phyloP scores from a whole-genome alignment of 92 coral and sea anemone species.

The Diadumene lineata region DNA sequence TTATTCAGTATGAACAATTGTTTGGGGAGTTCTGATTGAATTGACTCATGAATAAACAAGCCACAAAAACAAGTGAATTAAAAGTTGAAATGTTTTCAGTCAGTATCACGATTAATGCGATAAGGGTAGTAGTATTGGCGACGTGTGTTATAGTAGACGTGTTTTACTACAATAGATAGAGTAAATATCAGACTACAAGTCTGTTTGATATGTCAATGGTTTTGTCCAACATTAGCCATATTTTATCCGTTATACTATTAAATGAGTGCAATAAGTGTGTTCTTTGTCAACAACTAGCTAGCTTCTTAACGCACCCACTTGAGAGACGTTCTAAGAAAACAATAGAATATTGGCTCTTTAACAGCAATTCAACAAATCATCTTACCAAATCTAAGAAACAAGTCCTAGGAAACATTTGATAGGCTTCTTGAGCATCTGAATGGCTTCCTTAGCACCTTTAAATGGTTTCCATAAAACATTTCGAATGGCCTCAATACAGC shows the following conservation, averaged over 20 bases:
- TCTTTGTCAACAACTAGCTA: slow-evolving; percentile 31
- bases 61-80: neutral
- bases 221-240: slow-evolving; percentile 17
- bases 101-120: neutral
- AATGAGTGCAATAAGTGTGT: slow-evolving; percentile 9
- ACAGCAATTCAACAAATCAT: slow-evolving; percentile 19
- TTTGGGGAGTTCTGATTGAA: neutral
- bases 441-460: neutral
- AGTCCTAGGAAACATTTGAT: neutral
- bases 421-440: neutral
- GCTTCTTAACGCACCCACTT: slow-evolving; percentile 26
- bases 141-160: neutral
- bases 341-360: slow-evolving; percentile 19
- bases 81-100: neutral
- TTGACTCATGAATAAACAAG: neutral
- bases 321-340: slow-evolving; percentile 12
- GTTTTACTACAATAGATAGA: neutral
- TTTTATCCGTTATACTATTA: slow-evolving; percentile 9
- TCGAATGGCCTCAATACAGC: neutral
- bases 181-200: neutral
- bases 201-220: slow-evolving; percentile 1
- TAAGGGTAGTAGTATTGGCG: neutral
- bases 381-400: slow-evolving; percentile 26
- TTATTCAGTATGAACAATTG: neutral
- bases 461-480: slow-evolving; percentile 2